Evolutionary conservation across 92 coral and sea anemone species (phyloP), one percentile per base, ranked within the genome.

Genomic region (Umimayanthus chanpuru): DNA sequence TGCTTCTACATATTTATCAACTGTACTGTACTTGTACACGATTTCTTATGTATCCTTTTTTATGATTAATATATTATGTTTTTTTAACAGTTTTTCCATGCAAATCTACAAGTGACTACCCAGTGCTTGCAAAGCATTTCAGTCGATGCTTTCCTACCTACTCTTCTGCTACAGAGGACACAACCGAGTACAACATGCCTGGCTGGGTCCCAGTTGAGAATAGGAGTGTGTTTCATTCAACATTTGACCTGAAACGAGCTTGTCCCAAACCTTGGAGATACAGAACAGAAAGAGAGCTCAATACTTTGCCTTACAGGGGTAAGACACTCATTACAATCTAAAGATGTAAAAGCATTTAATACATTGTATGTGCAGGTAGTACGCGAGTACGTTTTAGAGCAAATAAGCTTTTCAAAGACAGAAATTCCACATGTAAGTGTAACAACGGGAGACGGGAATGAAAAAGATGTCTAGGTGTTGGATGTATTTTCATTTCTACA

Each of bases 211-310:
- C 98, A 10, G 94, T 95, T 12, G 85, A 86, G 28, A 95, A 95
- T 61, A 82, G 67, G 11, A 95, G 94, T 73, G 81, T 64, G 38
- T 93, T 91, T 79, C 90, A 91, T 20, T 79, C 91, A 3, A 73
- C 77, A 9, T 92, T 91, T 79, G 92, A 95, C 55, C 67, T 95
- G 49, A 44, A 77, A 74, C 89, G 93, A 76, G 82, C 91, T 16
- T 95, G 98, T 12, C 98, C 98, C 3, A 95, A 91, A 71, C 98
- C 98, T 21, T 95, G 98, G 98, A 90, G 98, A 44, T 95, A 95
- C 81, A 91, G 83, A 40, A 81, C 98, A 3, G 90, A 95, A n/a
- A 58, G 26, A 28, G 91, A 93, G 32, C 92, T 95, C 11, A 83
- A 89, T 15, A 90, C 98, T 8, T 77, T 95, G 72, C 77, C 93